Percentiles rank a stretch among this genome's conserved stretches.
Conservation (phyloP, 1,140 invertebrate species). For the Radopholus similis region DNA sequence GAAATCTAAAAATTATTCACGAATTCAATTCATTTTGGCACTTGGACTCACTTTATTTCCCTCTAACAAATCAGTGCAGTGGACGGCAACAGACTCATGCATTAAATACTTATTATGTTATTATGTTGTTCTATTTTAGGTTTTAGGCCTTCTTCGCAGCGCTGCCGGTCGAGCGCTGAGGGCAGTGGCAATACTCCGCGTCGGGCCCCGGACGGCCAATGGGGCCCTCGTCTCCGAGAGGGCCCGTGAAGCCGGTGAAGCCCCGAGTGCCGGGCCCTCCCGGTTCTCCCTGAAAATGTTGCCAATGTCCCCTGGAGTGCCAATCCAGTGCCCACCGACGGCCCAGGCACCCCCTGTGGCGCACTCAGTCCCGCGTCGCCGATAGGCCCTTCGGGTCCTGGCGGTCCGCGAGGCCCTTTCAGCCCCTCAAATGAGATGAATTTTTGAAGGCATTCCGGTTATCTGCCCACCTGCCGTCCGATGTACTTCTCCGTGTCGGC, state of each 20-base stretch:
- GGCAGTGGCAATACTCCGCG: constrained; percentile 35
- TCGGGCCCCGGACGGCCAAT: constrained; percentile 23
- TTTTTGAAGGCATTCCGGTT: no score
- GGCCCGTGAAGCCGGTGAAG: constrained; percentile 20
- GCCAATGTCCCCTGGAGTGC: no score
- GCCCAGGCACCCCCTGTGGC: constrained; percentile 11
- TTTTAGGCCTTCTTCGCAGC: no score
- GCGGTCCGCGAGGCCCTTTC: not conserved
- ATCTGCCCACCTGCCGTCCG: constrained; percentile 11
- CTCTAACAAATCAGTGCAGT: no score
- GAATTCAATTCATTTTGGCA: no score
- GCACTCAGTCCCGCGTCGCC: constrained; percentile 6
- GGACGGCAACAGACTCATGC: no score
- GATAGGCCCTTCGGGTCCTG: not conserved
- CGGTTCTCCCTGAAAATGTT: constrained; percentile 7
- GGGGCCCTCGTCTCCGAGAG: constrained; percentile 20
- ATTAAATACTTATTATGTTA: no score
- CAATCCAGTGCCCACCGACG: no score
- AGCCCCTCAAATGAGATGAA: no score
- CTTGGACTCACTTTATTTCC: no score
- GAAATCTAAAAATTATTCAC: no score
- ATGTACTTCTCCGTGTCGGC: not conserved
- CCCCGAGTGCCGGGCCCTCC: constrained; percentile 14
- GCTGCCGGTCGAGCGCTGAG: constrained; percentile 22
- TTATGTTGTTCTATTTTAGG: no score